These are phyloP conservation scores for Isichthys henryi DNA, from an alignment of 2,113 vertebrate genomes.

Conservation along the genomic window DNA sequence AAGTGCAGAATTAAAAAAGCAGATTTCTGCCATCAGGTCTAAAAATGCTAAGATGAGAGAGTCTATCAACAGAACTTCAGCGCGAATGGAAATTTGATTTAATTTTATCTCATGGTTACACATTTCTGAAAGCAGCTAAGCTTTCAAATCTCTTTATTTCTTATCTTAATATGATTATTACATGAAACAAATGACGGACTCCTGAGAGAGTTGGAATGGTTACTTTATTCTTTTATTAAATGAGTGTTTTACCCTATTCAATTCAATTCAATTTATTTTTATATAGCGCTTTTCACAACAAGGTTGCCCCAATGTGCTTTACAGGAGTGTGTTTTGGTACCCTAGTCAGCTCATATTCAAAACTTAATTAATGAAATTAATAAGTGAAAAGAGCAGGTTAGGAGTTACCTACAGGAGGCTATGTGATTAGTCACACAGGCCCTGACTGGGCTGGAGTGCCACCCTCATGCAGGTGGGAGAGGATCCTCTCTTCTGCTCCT, in stretches of 20 bases:
- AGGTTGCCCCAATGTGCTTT: no score
- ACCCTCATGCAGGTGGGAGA: not conserved
- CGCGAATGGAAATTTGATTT: not conserved
- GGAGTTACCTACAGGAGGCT: not conserved
- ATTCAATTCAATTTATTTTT: no score
- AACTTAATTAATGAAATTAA: not conserved
- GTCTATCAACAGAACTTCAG: not conserved
- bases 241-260: not conserved
- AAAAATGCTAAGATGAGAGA: not conserved
- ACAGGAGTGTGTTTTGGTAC: no score
- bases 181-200: not conserved
- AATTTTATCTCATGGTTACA: not conserved
- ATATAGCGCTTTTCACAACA: no score
- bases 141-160: not conserved
- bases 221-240: not conserved
- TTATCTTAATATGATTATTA: not conserved
- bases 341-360: not conserved
- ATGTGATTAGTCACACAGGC: not conserved
- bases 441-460: not conserved
- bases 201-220: not conserved
- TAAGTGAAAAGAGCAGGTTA: not conserved
- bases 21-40: not conserved
- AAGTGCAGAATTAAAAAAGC: not conserved
- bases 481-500: not conserved
- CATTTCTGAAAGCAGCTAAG: not conserved